Conservation (phyloP, 2,888 invertebrate species). For the Melieria picta region DNA sequence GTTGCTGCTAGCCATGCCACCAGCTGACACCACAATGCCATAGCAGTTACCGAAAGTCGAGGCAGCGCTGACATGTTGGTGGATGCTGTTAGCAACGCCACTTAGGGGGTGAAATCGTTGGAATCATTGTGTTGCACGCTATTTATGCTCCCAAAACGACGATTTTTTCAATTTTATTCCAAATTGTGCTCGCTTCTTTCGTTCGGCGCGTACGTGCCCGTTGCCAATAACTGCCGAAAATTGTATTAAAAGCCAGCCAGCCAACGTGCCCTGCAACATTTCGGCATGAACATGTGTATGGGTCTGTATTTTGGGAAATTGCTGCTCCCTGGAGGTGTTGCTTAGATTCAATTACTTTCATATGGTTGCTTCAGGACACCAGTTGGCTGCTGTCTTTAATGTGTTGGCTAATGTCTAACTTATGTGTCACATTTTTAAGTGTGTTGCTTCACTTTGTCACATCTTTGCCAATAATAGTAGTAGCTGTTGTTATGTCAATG, state of each 20-base stretch:
- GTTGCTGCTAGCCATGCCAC: no score
- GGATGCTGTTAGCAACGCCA: no score
- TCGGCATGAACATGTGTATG: no score
- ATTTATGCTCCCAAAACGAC: constrained; percentile 14
- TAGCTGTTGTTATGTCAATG: no score
- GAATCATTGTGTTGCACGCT: neutral
- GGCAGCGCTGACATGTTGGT: no score
- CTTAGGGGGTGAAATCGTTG: constrained; percentile 6
- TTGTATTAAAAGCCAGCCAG: neutral
- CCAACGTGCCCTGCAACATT: no score
- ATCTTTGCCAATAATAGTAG: neutral
- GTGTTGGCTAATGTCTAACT: constrained; percentile 8
- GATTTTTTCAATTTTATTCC: constrained; percentile 13
- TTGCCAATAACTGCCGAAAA: neutral
- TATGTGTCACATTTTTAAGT: neutral
- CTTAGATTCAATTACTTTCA: constrained; percentile 15
- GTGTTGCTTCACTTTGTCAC: neutral
- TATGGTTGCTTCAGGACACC: neutral
- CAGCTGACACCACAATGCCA: no score
- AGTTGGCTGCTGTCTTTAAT: neutral
- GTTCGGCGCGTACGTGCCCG: neutral
- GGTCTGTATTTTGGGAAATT: neutral
- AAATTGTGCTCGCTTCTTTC: neutral
- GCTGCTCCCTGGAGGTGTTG: neutral
- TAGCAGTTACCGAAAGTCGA: no score